These are phyloP conservation scores for Bothrops jararaca DNA, from an alignment of 2,113 vertebrate genomes.

Conservation along the genomic window DNA sequence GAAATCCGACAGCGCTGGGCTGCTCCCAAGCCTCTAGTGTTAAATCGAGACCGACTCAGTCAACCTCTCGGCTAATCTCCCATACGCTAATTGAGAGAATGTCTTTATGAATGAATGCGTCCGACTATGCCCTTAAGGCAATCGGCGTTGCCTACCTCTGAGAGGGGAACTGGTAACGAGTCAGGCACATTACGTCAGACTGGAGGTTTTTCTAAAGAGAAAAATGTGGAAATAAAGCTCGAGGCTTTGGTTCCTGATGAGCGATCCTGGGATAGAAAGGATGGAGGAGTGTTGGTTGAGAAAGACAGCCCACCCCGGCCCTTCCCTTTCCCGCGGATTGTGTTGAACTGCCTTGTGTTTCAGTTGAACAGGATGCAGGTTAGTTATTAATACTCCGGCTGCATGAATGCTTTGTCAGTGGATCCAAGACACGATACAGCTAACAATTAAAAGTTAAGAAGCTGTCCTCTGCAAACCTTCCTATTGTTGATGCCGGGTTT, in stretches of 20 bases:
- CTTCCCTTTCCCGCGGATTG: conserved; percentile 7
- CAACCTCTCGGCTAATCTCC: not conserved
- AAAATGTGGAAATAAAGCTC: conserved; percentile 39
- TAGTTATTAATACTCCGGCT: conserved; percentile 19
- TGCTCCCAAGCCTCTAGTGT: not conserved
- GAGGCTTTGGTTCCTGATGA: conserved; percentile 42
- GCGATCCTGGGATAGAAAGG: conserved; percentile 13
- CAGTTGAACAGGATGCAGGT: conserved; percentile 12
- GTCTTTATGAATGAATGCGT: not conserved
- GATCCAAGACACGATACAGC: not conserved
- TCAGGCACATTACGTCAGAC: conserved; percentile 21
- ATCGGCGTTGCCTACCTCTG: conserved; percentile 3
- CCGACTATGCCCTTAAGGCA: conserved; percentile 31
- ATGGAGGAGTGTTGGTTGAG: conserved; percentile 43
- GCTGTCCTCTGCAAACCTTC: not conserved
- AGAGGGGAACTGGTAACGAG: not conserved
- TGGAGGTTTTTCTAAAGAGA: conserved; percentile 20
- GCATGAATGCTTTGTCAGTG: conserved; percentile 21
- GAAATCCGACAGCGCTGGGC: not conserved
- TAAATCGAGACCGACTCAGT: not conserved
- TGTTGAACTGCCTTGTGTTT: not conserved
- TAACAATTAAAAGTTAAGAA: not conserved
- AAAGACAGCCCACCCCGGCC: not conserved
- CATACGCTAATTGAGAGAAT: not conserved
- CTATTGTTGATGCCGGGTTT: not conserved